These are phyloP conservation scores for Watsonalla binaria DNA, from an alignment of 2,888 invertebrate genomes.

Conservation along the genomic window DNA sequence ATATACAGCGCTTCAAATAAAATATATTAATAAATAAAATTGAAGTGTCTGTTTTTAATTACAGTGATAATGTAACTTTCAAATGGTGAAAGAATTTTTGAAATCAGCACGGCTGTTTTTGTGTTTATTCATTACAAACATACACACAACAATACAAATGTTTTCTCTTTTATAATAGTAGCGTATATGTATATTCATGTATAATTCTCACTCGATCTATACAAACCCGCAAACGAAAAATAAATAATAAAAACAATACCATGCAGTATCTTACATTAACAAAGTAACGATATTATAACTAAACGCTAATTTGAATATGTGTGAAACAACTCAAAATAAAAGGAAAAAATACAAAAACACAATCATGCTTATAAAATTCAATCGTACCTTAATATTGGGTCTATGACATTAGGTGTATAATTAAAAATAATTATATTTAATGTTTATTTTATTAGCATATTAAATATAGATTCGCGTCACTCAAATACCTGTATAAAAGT, in stretches of 20 bases:
- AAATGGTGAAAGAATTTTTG: too few relatives aligned
- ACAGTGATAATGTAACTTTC: too few relatives aligned
- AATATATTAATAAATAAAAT: too few relatives aligned
- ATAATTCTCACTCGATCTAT: conserved; percentile 4
- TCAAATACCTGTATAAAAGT: conserved; percentile 49
- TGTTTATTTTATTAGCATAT: conserved; percentile 58
- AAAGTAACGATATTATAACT: conserved; percentile 9
- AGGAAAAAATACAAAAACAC: conserved; percentile 31
- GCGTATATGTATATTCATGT: too few relatives aligned
- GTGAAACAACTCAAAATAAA: conserved; percentile 42
- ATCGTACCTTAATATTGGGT: conserved; percentile 42
- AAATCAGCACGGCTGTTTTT: too few relatives aligned
- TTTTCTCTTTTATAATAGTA: too few relatives aligned
- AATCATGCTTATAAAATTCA: conserved; percentile 48
- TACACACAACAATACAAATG: too few relatives aligned
- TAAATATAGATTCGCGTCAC: conserved; percentile 53
- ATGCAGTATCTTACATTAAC: conserved; percentile 25
- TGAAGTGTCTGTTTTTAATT: too few relatives aligned
- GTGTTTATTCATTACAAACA: too few relatives aligned
- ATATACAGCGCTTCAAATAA: too few relatives aligned
- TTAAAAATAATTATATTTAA: conserved; percentile 36
- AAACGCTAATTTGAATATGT: conserved; percentile 60
- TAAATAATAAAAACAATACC: conserved; percentile 11
- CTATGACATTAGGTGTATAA: conserved; percentile 11
- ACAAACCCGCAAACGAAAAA: conserved; percentile 6